Percentiles rank a stretch among this genome's conserved stretches.
These are phyloP conservation scores for Heterocephalus glaber DNA, from an alignment of 2,113 vertebrate species.

Conservation along the genomic window DNA sequence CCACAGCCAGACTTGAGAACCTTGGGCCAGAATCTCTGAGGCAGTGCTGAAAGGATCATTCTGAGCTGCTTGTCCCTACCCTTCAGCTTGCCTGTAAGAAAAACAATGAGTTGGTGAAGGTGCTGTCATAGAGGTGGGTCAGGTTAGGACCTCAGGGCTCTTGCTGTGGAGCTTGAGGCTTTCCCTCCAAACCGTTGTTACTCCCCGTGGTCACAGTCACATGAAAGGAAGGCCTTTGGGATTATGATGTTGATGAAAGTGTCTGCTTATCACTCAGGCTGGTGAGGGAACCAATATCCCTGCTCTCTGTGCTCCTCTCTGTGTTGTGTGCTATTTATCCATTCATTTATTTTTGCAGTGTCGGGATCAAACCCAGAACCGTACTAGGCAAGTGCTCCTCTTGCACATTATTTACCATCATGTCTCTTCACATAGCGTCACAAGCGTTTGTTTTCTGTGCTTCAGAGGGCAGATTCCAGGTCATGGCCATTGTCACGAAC, in stretches of 20 bases:
- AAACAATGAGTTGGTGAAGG: not conserved
- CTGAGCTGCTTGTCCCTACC: not conserved
- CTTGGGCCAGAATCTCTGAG: not conserved
- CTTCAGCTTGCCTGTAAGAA: not conserved
- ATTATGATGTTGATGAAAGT: not conserved
- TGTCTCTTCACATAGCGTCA: not conserved
- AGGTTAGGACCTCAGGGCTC: not conserved
- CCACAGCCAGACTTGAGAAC: not conserved
- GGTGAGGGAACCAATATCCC: not conserved
- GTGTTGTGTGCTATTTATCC: not conserved
- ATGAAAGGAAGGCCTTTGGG: not conserved
- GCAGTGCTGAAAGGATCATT: not conserved
- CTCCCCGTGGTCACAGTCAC: not conserved
- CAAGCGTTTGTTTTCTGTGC: not conserved
- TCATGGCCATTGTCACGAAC: accelerated
- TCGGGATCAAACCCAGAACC: not conserved
- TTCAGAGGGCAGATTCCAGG: not conserved
- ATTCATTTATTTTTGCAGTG: not conserved
- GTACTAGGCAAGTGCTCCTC: not conserved
- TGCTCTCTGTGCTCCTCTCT: not conserved
- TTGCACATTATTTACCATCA: accelerated
- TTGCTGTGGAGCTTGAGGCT: accelerated
- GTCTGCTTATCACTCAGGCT: not conserved
- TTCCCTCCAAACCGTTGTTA: not conserved
- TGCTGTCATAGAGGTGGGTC: not conserved